Evolutionary conservation across 2,113 vertebrate genomes (phyloP), one percentile per base, ranked within the genome.

Genomic region (Recurvirostra avosetta): DNA sequence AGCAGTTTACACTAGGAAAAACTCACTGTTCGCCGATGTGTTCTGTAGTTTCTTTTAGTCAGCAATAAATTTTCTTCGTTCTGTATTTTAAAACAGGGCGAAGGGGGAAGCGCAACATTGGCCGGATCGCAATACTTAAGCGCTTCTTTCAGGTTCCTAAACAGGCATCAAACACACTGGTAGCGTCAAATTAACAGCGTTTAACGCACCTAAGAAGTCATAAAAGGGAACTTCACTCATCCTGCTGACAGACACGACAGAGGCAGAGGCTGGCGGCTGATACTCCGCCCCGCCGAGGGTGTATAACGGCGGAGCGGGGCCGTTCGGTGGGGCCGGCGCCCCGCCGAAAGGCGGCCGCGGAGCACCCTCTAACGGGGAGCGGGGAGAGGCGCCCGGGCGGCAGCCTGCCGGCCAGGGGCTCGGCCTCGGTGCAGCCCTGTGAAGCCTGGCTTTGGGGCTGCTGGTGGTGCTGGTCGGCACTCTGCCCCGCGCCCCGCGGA

Each of bases 231-330:
- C 4, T 25, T 4, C 8, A 9, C 21, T 2, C 23, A 5, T 19
- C 32, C 41, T 1, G 74, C 32, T 1, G 6, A 25, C 3, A 18
- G 20, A 1, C 18, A 27, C 9, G 25, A 22, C 15, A 7, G 12
- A 9, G n/a, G 23, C 18, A 27, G 30, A 9, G 8, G 18, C 4
- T 15, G 38, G 15, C 47, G 34, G 15, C 82, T 4, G 73, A 8
- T 4, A 3, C 4, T 50, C 22, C 49, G 22, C 47, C 20, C 22
- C 22, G 16, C 43, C 16, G 49, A 50, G 47, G 49, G 12, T 6
- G 22, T 12, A 3, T 13, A 12, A 7, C 49, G 49, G 21, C 19
- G 34, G 22, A 5, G 23, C 55, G 20, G 43, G 18, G 27, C 15
- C 14, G 8, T 8, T 6, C 21, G 47, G 47, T 5, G 30, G 32